Conservation (phyloP, 2,113 vertebrate genomes). For the Haemorhous mexicanus region DNA sequence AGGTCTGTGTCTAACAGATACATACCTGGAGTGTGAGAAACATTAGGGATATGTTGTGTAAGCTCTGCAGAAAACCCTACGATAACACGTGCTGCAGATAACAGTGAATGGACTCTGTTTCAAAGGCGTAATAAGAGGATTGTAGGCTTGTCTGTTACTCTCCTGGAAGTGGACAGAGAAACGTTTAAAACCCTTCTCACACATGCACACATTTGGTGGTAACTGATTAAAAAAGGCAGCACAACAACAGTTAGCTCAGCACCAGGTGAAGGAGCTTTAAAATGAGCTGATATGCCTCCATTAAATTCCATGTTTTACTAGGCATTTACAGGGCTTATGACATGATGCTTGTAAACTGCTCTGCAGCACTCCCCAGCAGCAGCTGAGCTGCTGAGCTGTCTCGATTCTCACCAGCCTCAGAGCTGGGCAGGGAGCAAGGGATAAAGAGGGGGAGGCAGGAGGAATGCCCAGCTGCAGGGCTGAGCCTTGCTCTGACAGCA, state of each 20-base stretch:
- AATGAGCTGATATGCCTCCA: constrained; percentile 9
- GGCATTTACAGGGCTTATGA: constrained; percentile 47
- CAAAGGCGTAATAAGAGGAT: constrained; percentile 14
- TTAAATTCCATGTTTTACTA: constrained; percentile 51
- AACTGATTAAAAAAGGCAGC: constrained; percentile 53
- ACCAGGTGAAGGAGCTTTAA: constrained; percentile 44
- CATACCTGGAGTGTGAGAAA: neutral
- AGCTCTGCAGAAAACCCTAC: neutral
- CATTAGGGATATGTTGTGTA: neutral
- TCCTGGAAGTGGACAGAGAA: constrained; percentile 42
- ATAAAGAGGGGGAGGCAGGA: neutral
- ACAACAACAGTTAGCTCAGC: constrained; percentile 6
- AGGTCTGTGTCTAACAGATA: constrained; percentile 18
- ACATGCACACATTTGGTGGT: constrained; percentile 11
- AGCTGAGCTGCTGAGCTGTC: constrained; percentile 7
- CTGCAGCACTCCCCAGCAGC: neutral
- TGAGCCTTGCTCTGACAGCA: neutral
- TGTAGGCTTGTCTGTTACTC: neutral
- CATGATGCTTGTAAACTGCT: constrained; percentile 23
- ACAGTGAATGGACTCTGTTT: neutral
- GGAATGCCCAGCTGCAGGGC: neutral
- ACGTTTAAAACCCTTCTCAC: constrained; percentile 46
- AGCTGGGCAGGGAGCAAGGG: neutral
- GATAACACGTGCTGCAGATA: constrained; percentile 7
- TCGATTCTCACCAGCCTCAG: neutral